These are phyloP conservation scores for Apamea epomidion DNA, from an alignment of 2,888 invertebrate species.

Conservation along the genomic window DNA sequence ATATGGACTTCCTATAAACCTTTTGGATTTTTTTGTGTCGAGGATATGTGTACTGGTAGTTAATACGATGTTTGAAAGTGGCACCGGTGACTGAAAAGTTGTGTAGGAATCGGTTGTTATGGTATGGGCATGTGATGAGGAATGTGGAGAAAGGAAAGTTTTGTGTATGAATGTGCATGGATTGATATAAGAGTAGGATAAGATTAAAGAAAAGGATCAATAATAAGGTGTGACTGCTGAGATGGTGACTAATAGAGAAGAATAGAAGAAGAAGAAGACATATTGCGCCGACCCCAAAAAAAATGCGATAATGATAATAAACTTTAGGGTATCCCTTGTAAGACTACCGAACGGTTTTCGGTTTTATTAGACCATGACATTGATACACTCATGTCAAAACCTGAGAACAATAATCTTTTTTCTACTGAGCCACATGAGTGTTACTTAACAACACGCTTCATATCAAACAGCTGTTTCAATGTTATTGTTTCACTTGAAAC, in stretches of 20 bases:
- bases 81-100: not conserved
- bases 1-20: not conserved
- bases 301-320: not conserved
- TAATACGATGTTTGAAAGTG: not conserved
- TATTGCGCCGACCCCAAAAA: not conserved
- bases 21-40: not conserved
- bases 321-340: not conserved
- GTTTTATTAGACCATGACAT: not conserved
- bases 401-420: not conserved
- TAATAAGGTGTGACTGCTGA: not conserved
- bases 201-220: not conserved
- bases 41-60: not conserved
- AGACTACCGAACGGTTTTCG: not conserved
- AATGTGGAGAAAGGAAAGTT: not conserved
- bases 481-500: conserved; percentile 44
- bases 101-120: not conserved
- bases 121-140: not conserved
- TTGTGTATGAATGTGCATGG: not conserved
- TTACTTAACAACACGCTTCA: conserved; percentile 23
- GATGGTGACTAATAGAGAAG: not conserved
- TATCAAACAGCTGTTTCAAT: conserved; percentile 55
- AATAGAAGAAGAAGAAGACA: not conserved
- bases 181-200: too few species aligned
- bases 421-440: not conserved
- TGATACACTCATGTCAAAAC: not conserved